Evolutionary conservation across 2,797 vertebrate genomes (phyloP).

Genomic region (Petrocephalus schoutedeni): DNA sequence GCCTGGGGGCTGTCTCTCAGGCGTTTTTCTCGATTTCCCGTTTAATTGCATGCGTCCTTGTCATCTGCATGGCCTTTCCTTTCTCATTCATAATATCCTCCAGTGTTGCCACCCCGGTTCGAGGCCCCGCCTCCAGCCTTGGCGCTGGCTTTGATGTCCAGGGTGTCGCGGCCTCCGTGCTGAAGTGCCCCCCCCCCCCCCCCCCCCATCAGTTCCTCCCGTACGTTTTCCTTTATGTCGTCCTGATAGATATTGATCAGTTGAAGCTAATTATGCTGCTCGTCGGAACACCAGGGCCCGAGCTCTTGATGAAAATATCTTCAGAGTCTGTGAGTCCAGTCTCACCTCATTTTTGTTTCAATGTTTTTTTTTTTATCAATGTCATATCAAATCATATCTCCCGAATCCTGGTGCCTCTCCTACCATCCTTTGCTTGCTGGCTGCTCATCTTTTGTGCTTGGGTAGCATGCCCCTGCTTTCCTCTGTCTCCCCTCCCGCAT

Average conservation of each 20-base stretch:
- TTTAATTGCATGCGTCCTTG: background rate
- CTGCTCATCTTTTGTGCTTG: slow-evolving; percentile 19
- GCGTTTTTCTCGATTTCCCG: background rate
- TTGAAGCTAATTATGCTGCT: slow-evolving; percentile 96
- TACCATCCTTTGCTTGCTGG: background rate
- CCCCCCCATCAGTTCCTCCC: slow-evolving; percentile 30
- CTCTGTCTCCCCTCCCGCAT: background rate
- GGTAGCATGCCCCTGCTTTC: slow-evolving; percentile 49
- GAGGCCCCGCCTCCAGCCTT: background rate
- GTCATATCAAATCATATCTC: slow-evolving; percentile 26
- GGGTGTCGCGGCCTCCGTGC: background rate
- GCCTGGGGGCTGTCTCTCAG: background rate
- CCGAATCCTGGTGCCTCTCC: background rate
- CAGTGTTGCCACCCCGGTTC: background rate
- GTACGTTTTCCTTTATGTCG: slow-evolving; percentile 93
- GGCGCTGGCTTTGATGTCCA: background rate
- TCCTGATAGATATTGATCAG: slow-evolving; percentile 96
- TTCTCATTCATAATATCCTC: background rate
- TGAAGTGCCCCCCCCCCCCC: background rate
- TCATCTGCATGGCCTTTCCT: background rate
- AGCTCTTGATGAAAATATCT: slow-evolving; percentile 96
- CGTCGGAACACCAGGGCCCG: slow-evolving; percentile 88
- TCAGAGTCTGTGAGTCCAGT: slow-evolving; percentile 90
- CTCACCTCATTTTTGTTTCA: slow-evolving; percentile 27
- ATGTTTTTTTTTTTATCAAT: slow-evolving; percentile 33